Percentiles rank a stretch among this genome's conserved stretches.
Evolutionary conservation across 2,888 invertebrate genomes (phyloP).

Genomic region (Urechis unicinctus): DNA sequence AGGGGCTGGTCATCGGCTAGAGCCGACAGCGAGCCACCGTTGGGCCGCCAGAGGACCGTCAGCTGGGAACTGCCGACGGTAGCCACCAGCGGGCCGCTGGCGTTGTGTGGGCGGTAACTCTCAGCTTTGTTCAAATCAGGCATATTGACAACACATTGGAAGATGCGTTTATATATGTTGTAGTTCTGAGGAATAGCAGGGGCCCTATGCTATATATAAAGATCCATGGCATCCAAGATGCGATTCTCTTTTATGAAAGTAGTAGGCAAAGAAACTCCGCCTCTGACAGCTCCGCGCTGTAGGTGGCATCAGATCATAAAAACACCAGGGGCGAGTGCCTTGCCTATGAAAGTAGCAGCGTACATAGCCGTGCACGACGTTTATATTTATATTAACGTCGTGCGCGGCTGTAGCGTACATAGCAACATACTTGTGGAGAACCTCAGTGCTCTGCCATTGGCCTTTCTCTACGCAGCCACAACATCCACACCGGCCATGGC

Average conservation of each 20-base stretch:
- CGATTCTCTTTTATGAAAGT: conserved; percentile 66
- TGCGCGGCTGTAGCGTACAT: conserved; percentile 73
- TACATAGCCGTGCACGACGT: too few relatives aligned
- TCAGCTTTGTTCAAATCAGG: conserved; percentile 55
- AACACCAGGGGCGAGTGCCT: too few relatives aligned
- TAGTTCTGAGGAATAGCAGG: conserved; percentile 68
- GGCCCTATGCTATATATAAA: conserved; percentile 70
- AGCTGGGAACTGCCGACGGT: too few relatives aligned
- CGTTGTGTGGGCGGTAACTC: conserved; percentile 60
- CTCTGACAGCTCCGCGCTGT: too few relatives aligned
- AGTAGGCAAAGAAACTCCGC: too few relatives aligned
- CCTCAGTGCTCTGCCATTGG: conserved; percentile 56
- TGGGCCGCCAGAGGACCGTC: too few relatives aligned
- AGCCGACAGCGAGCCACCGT: too few relatives aligned
- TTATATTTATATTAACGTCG: too few relatives aligned
- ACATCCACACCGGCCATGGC: conserved; percentile 77
- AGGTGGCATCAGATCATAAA: too few relatives aligned
- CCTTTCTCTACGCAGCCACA: conserved; percentile 76
- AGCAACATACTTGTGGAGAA: conserved; percentile 62
- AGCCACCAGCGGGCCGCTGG: too few relatives aligned
- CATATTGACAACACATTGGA: conserved; percentile 60
- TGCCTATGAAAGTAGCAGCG: too few relatives aligned
- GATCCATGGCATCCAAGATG: conserved; percentile 62
- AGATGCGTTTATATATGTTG: conserved; percentile 72
- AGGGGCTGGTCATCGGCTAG: too few relatives aligned